phyloP scores from a whole-genome alignment of 1,140 invertebrate genomes.

The Caenorhabditis remanei region DNA sequence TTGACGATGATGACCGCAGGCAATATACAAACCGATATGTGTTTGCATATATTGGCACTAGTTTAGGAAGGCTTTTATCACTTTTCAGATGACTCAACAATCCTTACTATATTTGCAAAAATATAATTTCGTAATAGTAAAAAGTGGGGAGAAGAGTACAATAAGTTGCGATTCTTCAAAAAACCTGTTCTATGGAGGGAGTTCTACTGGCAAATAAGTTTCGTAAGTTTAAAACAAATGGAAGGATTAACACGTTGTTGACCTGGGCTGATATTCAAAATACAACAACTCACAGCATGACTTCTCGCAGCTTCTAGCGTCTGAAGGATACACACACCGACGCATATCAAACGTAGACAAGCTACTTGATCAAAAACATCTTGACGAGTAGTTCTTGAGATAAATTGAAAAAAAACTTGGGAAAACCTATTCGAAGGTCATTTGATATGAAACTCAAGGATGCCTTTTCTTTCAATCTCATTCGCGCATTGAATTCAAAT shows the following conservation, averaged over 20 bases:
- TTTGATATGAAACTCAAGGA: constrained; percentile 27
- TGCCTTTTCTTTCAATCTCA: constrained; percentile 1
- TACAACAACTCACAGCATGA: too few relatives aligned
- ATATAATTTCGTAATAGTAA: neutral
- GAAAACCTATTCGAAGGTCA: constrained; percentile 2
- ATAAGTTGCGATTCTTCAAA: neutral
- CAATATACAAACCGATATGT: neutral
- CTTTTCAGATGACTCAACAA: constrained; percentile 30
- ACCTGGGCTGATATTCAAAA: too few relatives aligned
- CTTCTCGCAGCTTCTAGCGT: too few relatives aligned
- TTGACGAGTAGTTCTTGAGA: constrained; percentile 4
- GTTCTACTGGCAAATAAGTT: too few relatives aligned
- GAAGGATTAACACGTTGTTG: too few relatives aligned
- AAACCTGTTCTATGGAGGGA: too few relatives aligned
- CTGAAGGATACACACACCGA: neutral
- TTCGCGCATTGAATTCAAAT: neutral
- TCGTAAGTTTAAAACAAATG: too few relatives aligned
- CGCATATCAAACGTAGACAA: neutral
- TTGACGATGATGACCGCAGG: neutral
- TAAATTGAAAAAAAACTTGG: neutral
- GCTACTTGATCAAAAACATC: neutral
- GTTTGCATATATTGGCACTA: constrained; percentile 41
- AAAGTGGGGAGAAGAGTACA: neutral
- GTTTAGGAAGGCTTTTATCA: constrained; percentile 26
- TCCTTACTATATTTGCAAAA: neutral